Evolutionary conservation across 2,888 invertebrate genomes (phyloP), one percentile per base, ranked within the genome.

Genomic region (Acronicta psi): DNA sequence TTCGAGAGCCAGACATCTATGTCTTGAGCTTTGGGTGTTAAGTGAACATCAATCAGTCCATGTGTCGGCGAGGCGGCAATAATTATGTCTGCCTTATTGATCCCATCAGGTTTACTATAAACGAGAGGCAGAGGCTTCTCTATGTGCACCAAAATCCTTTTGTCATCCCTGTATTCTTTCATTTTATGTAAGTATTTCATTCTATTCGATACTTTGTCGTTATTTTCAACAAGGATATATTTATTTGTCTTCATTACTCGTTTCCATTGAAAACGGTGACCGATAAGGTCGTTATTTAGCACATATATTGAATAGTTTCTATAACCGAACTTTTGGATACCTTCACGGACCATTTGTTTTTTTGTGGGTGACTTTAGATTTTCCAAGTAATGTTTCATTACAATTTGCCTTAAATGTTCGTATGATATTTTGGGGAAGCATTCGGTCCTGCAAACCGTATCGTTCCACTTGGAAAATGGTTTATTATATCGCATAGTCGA

Each of bases 131-230:
- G 2, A 29, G 11, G 29, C 3, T 29, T 29, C 31, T 69, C 74
- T 3, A 73, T 13, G 16, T 71, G 43, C 11, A 71, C 18, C 10
- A 71, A 9, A 5, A 45, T 20, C 50, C 70, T 52, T 0, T 65
- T 51, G 2, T 16, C 31, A 7, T 65, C 55, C 43, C 81, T 74
- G 11, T 67, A 73, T 5, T 59, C 42, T 3, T 50, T 57, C 23
- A 82, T 73, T 49, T 62, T 45, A 0, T 69, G 41, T 2, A 82
- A 56, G 50, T 76, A 82, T 18, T 65, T 60, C 14, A 77, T 70
- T 31, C 74, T 75, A 4, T 20, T 43, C 5, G 59, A 50, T 10
- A 59, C 36, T 29, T 69, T 67, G 16, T 73, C 56, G 0, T 73
- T 63, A 2, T 75, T 59, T 57, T 82, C 82, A 7, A 78, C 44